Evolutionary conservation across 2,113 vertebrate genomes (phyloP).

Genomic region (Malurus cyaneus): DNA sequence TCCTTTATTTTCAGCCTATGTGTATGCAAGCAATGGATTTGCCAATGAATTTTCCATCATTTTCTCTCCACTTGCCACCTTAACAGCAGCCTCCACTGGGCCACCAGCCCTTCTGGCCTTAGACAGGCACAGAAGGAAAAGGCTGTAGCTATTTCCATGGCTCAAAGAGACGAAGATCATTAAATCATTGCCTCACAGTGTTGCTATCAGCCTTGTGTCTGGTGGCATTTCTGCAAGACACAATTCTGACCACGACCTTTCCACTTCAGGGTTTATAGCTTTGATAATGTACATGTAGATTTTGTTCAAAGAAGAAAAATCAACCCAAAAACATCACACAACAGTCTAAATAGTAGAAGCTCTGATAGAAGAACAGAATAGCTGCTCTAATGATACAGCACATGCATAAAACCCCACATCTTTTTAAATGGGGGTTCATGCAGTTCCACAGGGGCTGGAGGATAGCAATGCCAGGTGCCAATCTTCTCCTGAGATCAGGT

Average conservation of each 20-base stretch:
- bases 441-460: neutral
- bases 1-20: neutral
- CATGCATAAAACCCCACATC: accelerated
- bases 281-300: neutral
- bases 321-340: neutral
- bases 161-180: neutral
- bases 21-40: neutral
- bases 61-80: neutral
- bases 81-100: neutral
- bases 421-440: neutral
- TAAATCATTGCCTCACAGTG: neutral
- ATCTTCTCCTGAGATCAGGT: neutral
- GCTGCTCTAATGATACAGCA: neutral
- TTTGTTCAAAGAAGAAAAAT: neutral
- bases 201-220: neutral
- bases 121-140: neutral
- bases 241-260: neutral
- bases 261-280: neutral
- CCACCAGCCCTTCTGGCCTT: neutral
- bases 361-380: neutral
- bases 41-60: neutral
- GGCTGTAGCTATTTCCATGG: neutral
- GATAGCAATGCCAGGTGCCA: neutral
- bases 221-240: neutral
- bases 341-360: neutral